phyloP scores from a whole-genome alignment of 64 coral and sea anemone species.

The Pocillopora verrucosa region DNA sequence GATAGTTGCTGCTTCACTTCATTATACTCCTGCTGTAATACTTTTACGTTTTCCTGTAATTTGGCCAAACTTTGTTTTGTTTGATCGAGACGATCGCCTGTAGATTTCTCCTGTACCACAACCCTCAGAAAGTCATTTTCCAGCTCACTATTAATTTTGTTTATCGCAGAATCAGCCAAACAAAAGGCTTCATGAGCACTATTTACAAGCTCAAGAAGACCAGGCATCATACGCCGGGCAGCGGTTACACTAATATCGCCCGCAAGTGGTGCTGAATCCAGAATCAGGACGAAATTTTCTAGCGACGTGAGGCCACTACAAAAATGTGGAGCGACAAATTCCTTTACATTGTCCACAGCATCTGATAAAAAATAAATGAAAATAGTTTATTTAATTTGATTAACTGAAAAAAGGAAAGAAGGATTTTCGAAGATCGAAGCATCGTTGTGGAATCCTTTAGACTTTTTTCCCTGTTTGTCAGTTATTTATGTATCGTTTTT shows the following conservation, averaged over 20 bases:
- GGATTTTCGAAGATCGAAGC: background rate
- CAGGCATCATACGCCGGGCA: background rate
- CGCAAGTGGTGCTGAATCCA: background rate
- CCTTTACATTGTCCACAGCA: background rate
- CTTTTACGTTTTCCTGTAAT: background rate
- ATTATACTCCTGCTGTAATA: background rate
- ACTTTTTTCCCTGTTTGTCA: no score
- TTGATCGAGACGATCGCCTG: background rate
- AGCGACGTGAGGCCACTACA: background rate
- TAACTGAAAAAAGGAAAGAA: background rate
- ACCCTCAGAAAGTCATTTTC: background rate
- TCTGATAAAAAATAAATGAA: background rate
- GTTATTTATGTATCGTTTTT: no score
- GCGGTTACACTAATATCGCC: background rate
- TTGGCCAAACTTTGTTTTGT: conserved; percentile 8
- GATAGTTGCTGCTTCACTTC: background rate
- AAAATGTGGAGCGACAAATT: background rate
- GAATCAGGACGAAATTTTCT: conserved; percentile 11
- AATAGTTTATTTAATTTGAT: background rate
- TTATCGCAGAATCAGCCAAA: background rate
- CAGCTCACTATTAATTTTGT: conserved; percentile 2
- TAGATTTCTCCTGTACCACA: background rate
- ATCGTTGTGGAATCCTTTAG: background rate
- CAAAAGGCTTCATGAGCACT: background rate
- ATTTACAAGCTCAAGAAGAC: background rate